These are phyloP conservation scores for Drosophila neutralis DNA, from an alignment of 2,888 invertebrate genomes.

Conservation along the genomic window DNA sequence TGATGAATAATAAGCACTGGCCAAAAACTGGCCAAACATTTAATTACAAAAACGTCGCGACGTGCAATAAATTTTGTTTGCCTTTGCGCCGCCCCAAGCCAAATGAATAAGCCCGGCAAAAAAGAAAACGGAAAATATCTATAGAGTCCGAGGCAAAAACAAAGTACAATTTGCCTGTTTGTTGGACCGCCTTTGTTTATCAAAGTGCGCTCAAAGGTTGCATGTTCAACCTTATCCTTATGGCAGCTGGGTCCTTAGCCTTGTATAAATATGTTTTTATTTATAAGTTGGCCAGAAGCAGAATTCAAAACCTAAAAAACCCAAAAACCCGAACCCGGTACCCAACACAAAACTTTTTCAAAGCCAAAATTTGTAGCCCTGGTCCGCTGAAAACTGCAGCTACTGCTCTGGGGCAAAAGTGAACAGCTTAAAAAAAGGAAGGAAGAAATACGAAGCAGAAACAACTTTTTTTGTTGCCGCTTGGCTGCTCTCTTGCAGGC, in stretches of 20 bases:
- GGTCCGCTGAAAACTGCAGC: constrained; percentile 32
- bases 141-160: constrained; percentile 5
- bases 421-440: constrained; percentile 22
- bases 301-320: constrained; percentile 9
- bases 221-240: constrained; percentile 73
- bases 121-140: constrained; percentile 10
- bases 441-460: constrained; percentile 30
- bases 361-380: constrained; percentile 72
- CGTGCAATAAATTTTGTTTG: constrained; percentile 72
- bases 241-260: constrained; percentile 53
- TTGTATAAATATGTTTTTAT: constrained; percentile 76
- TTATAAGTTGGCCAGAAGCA: constrained; percentile 59
- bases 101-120: constrained; percentile 31
- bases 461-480: constrained; percentile 77
- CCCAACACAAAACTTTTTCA: constrained; percentile 64
- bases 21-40: constrained; percentile 66
- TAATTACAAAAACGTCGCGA: constrained; percentile 78
- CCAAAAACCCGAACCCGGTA: constrained; percentile 3
- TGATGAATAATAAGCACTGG: constrained; percentile 73
- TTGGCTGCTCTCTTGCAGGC: constrained; percentile 62
- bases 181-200: constrained; percentile 54
- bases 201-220: constrained; percentile 63
- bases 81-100: constrained; percentile 46
- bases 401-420: constrained; percentile 38
- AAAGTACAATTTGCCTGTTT: constrained; percentile 60